These are phyloP conservation scores for Matsumurasca onukii DNA, from an alignment of 1,140 invertebrate species.

Conservation along the genomic window DNA sequence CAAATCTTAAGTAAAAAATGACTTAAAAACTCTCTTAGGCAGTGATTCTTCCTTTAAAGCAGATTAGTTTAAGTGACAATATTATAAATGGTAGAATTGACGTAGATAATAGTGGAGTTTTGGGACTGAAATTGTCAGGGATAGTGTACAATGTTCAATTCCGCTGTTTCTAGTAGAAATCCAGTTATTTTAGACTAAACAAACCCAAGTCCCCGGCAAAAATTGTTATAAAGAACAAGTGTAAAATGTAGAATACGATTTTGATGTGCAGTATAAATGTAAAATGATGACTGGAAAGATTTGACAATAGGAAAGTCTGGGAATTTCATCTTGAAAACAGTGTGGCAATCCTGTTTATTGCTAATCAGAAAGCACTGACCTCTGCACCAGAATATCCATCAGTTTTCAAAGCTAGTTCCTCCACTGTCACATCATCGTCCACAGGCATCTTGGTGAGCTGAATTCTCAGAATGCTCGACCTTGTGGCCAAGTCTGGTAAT, in stretches of 20 bases:
- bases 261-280: background rate
- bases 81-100: too few species aligned
- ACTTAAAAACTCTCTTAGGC: too few species aligned
- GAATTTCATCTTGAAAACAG: background rate
- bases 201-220: too few species aligned
- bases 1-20: too few species aligned
- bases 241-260: background rate
- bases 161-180: too few species aligned
- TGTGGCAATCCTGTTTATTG: background rate
- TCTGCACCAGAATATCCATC: constrained; percentile 87
- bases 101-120: too few species aligned
- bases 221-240: too few species aligned
- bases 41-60: too few species aligned
- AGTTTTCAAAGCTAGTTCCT: constrained; percentile 63
- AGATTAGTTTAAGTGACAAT: too few species aligned
- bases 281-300: background rate
- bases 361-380: constrained; percentile 52
- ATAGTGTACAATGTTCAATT: too few species aligned
- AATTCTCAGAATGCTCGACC: constrained; percentile 70
- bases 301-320: background rate
- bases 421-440: constrained; percentile 58
- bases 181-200: too few species aligned
- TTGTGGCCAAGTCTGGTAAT: constrained; percentile 71
- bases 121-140: too few species aligned
- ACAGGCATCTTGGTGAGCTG: constrained; percentile 65